phyloP scores from a whole-genome alignment of 1,140 invertebrate genomes.

The Rhopalosiphum padi region DNA sequence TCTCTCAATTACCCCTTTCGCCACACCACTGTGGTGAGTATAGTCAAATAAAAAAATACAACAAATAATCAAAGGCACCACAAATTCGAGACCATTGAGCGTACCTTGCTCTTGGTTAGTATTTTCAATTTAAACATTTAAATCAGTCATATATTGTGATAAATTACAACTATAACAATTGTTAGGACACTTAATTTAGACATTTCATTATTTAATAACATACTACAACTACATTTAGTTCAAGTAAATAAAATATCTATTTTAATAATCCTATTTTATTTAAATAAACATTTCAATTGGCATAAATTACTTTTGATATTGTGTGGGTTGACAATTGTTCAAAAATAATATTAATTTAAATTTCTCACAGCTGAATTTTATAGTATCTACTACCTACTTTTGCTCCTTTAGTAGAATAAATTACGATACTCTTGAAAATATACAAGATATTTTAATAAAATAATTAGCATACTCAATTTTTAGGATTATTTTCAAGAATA shows the following conservation, averaged over 20 bases:
- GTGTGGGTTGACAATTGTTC: no score
- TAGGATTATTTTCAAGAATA: no score
- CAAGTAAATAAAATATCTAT: background rate
- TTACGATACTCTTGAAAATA: no score
- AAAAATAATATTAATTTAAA: background rate
- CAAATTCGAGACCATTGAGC: background rate
- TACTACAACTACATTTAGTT: background rate
- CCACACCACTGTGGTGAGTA: background rate
- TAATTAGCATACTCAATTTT: no score
- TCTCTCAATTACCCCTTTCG: no score
- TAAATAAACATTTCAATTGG: no score
- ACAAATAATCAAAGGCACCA: background rate
- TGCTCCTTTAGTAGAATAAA: background rate
- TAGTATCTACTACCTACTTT: background rate
- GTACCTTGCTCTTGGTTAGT: background rate
- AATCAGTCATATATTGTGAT: background rate
- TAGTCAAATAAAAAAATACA: no score
- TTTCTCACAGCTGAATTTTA: background rate
- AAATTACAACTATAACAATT: no score
- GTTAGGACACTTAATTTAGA: background rate
- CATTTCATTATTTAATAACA: background rate
- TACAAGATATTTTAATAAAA: no score
- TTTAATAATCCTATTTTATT: no score
- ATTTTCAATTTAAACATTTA: background rate
- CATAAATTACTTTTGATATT: no score